A percentile compares a stretch with the other conserved stretches of the same genome.
Conservation (phyloP, 64 coral and sea anemone genomes). For the Porites australiensis region DNA sequence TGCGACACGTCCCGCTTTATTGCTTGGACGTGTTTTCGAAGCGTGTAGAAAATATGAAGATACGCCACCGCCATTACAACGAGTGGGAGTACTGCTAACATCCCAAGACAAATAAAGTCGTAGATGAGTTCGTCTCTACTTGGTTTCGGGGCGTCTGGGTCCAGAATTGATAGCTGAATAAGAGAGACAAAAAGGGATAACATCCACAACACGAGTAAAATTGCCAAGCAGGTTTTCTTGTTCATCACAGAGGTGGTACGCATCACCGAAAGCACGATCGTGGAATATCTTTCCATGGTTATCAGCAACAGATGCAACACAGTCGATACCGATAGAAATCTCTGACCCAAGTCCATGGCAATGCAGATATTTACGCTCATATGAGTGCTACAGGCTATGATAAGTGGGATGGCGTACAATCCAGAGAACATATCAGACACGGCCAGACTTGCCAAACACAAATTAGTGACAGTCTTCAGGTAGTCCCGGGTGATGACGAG, state of each 20-base stretch:
- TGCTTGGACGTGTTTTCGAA: conserved; percentile 56
- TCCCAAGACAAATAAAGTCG: conserved; percentile 28
- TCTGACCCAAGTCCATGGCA: conserved; percentile 78
- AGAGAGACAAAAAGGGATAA: conserved; percentile 58
- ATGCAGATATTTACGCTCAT: conserved; percentile 42
- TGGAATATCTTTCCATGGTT: conserved; percentile 78
- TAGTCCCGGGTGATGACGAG: conserved; percentile 42
- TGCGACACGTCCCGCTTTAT: conserved; percentile 65
- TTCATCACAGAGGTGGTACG: conserved; percentile 29
- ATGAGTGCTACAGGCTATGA: conserved; percentile 58
- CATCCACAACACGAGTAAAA: conserved; percentile 39
- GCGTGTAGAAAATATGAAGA: conserved; percentile 55
- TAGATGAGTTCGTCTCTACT: conserved; percentile 31
- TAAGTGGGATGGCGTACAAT: conserved; percentile 52
- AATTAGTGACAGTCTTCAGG: conserved; percentile 74
- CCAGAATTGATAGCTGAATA: conserved; percentile 62
- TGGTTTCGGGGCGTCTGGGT: background rate
- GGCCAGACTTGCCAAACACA: conserved; percentile 76
- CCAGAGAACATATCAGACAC: conserved; percentile 77
- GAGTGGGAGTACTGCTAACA: conserved; percentile 64
- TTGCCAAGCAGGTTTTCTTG: background rate
- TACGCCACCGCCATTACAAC: conserved; percentile 72
- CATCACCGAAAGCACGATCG: conserved; percentile 61
- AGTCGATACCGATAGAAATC: conserved; percentile 80
- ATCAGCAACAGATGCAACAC: conserved; percentile 72